phyloP scores from a whole-genome alignment of 64 coral and sea anemone genomes.

The Actinia tenebrosa region DNA sequence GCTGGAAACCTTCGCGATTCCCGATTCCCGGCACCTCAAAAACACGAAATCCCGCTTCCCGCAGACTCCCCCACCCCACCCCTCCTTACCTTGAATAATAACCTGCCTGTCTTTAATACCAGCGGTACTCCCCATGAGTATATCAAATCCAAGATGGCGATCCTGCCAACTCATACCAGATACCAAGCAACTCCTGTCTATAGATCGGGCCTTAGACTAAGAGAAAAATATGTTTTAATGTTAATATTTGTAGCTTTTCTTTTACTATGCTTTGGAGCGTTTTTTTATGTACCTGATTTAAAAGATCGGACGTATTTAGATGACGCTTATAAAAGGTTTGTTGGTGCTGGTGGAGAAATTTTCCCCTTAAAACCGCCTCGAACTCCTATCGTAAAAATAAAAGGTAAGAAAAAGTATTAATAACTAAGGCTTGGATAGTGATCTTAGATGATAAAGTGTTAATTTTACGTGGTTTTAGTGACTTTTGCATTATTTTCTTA shows the following conservation, averaged over 20 bases:
- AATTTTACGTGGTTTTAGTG: not conserved
- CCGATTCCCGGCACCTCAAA: no score
- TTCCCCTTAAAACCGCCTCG: constrained; percentile 65
- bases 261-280: constrained; percentile 92
- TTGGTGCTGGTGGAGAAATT: constrained; percentile 52
- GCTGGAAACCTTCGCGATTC: no score
- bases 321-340: constrained; percentile 80
- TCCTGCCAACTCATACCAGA: constrained; percentile 93
- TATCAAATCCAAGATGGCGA: constrained; percentile 31
- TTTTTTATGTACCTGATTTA: constrained; percentile 97
- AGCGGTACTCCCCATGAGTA: not conserved
- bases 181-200: constrained; percentile 55
- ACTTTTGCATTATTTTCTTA: not conserved
- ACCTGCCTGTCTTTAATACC: not conserved
- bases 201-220: constrained; percentile 80
- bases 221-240: constrained; percentile 97
- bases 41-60: no score
- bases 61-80: no score
- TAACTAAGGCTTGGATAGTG: not conserved
- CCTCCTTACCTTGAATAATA: not conserved
- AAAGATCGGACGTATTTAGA: constrained; percentile 66
- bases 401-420: constrained; percentile 41
- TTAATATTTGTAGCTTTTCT: constrained; percentile 96
- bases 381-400: constrained; percentile 54
- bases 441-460: not conserved